Evolutionary conservation across 2,888 invertebrate species (phyloP).

Genomic region (Aleiodes alternator): DNA sequence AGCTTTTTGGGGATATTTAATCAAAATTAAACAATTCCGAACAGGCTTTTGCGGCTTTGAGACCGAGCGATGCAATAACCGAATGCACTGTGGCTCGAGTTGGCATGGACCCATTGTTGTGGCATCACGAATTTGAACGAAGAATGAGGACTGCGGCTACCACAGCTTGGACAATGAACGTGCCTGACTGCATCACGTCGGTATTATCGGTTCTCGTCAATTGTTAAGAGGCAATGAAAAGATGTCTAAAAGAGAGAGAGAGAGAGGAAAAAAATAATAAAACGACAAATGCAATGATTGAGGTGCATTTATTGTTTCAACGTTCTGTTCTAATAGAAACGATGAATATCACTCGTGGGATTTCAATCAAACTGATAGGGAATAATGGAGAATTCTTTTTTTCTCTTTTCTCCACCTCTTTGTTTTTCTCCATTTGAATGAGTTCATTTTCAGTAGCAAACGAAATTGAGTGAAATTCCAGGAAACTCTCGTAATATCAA

Average conservation of each 20-base stretch:
- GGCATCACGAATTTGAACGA: conserved; percentile 54
- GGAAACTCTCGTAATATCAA: conserved; percentile 38
- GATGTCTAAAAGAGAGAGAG: not conserved
- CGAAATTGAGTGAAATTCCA: conserved; percentile 35
- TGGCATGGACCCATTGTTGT: conserved; percentile 52
- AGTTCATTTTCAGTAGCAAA: conserved; percentile 8
- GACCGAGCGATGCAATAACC: conserved; percentile 44
- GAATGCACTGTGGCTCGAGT: conserved; percentile 27
- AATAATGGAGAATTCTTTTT: conserved; percentile 14
- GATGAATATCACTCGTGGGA: conserved; percentile 32
- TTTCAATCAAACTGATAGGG: conserved; percentile 28
- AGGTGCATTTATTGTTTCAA: conserved; percentile 1
- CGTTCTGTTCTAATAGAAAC: not conserved
- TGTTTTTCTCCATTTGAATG: conserved; percentile 29
- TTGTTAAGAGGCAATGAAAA: conserved; percentile 1
- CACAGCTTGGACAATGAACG: conserved; percentile 37
- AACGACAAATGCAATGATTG: conserved; percentile 11
- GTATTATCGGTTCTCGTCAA: conserved; percentile 44
- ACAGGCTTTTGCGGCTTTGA: conserved; percentile 28
- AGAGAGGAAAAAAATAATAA: not conserved
- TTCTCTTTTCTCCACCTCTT: not conserved
- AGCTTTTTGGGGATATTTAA: not conserved
- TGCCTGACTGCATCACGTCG: conserved; percentile 38
- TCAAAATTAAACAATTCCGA: not conserved
- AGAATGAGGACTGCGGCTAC: conserved; percentile 34